Percentiles rank a stretch among this genome's conserved stretches.
phyloP scores from a whole-genome alignment of 2,113 vertebrate species.

The Alexandromys fortis region DNA sequence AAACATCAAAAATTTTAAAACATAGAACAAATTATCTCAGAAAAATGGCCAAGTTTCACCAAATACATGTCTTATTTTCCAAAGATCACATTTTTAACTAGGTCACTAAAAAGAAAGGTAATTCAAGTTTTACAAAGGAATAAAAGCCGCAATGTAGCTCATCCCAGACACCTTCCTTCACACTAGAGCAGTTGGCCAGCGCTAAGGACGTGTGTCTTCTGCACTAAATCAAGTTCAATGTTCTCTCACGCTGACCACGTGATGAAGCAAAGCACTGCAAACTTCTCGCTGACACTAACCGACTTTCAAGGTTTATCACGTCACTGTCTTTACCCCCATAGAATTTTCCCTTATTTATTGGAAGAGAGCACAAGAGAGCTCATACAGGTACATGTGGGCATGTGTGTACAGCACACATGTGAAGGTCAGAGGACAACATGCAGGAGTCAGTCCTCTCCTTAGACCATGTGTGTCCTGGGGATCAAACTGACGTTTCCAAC shows the following conservation, averaged over 20 bases:
- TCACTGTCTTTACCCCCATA: not conserved
- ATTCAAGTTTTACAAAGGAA: constrained; percentile 10
- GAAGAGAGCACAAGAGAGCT: not conserved
- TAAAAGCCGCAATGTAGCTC: not conserved
- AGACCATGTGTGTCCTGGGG: not conserved
- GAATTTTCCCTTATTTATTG: too few species aligned
- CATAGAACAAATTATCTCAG: not conserved
- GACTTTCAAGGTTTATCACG: not conserved
- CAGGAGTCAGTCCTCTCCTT: not conserved
- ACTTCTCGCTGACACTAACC: not conserved
- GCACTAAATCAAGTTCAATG: not conserved
- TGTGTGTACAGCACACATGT: not conserved
- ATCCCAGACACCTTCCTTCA: not conserved
- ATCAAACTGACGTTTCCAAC: not conserved
- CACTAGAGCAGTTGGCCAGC: not conserved
- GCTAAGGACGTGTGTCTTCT: not conserved
- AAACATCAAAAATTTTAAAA: not conserved
- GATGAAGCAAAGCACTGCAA: not conserved
- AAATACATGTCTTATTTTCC: constrained; percentile 25
- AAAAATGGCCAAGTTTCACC: not conserved
- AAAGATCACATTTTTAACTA: not conserved
- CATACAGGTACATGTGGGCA: not conserved
- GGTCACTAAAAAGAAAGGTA: not conserved
- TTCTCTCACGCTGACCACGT: not conserved
- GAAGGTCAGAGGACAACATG: not conserved